A percentile compares a stretch with the other conserved stretches of the same genome.
Evolutionary conservation across 2,113 vertebrate species (phyloP).

Genomic region (Callaeas wilsoni): DNA sequence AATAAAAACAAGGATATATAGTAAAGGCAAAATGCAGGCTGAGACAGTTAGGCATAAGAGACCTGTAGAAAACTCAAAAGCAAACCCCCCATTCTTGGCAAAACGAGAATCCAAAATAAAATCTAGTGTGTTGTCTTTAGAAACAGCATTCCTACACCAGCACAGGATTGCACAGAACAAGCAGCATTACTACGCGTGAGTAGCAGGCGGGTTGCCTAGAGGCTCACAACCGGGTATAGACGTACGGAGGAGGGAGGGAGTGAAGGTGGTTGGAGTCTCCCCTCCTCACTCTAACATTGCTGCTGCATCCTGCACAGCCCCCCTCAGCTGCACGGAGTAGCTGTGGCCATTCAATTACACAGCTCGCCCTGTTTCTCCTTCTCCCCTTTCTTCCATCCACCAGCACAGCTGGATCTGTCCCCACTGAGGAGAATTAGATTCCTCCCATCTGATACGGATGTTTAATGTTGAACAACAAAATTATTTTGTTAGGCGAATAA

Average conservation of each 20-base stretch:
- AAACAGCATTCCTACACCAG: not conserved
- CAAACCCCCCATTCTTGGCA: not conserved
- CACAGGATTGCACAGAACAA: not conserved
- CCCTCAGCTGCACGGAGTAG: not conserved
- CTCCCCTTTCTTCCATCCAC: not conserved
- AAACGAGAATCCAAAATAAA: not conserved
- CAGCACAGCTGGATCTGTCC: not conserved
- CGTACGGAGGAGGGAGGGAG: not conserved
- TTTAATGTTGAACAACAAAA: conserved; percentile 37
- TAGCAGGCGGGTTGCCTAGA: not conserved
- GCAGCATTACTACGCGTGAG: fast-evolving
- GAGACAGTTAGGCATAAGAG: not conserved
- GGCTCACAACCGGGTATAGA: fast-evolving
- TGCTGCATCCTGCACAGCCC: not conserved
- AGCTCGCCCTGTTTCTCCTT: not conserved
- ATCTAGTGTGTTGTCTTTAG: not conserved
- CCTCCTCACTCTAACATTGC: fast-evolving
- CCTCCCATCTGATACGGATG: not conserved
- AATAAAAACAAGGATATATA: not conserved
- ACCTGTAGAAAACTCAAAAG: not conserved
- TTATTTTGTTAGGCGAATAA: conserved; percentile 33
- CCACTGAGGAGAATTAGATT: not conserved
- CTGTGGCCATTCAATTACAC: not conserved
- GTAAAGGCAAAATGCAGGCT: not conserved
- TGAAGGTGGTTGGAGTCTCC: not conserved